Conservation (phyloP, 2,797 vertebrate species). For the Coendou prehensilis region DNA sequence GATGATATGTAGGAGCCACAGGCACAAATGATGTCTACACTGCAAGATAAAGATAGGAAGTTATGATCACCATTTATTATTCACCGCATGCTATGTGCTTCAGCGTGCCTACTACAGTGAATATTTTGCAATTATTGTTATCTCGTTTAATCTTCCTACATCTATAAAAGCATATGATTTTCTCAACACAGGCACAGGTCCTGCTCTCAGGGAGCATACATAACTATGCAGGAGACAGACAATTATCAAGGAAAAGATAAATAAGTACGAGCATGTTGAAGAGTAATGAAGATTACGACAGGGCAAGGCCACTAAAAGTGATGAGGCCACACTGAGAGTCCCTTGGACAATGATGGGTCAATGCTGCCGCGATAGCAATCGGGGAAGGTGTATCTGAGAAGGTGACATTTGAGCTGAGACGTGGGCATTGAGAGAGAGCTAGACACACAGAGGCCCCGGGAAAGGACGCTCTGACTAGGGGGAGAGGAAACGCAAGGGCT, state of each 20-base stretch:
- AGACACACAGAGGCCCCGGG: neutral
- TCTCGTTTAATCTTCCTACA: neutral
- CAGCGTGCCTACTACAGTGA: neutral
- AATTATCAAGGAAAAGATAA: neutral
- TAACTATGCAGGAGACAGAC: neutral
- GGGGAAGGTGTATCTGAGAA: neutral
- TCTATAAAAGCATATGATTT: neutral
- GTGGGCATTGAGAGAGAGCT: fast-evolving
- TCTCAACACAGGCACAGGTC: neutral
- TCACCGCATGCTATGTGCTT: neutral
- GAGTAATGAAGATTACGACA: neutral
- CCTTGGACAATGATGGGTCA: neutral
- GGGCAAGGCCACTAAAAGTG: neutral
- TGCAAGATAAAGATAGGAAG: neutral
- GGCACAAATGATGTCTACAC: neutral
- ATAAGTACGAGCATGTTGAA: fast-evolving
- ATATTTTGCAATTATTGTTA: neutral
- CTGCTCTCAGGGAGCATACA: neutral
- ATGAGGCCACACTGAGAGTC: neutral
- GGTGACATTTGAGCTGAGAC: neutral
- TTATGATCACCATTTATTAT: neutral
- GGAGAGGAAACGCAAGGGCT: neutral
- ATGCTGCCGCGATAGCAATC: fast-evolving
- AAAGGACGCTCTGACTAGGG: neutral
- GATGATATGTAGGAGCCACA: neutral